Evolutionary conservation across 2,113 vertebrate species (phyloP).

Genomic region (Phyllostomus hastatus): DNA sequence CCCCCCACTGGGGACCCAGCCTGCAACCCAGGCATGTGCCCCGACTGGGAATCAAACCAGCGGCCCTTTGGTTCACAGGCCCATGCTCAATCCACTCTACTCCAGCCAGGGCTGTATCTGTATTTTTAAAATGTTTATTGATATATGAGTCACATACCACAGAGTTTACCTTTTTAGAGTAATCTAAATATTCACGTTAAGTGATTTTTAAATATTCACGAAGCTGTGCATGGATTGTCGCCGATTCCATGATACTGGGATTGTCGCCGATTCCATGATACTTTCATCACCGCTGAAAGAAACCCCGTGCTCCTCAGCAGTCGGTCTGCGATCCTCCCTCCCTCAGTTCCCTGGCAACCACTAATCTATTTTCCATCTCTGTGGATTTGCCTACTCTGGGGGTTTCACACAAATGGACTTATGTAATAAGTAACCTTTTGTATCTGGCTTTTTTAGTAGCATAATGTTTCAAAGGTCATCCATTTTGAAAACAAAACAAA

Average conservation of each 20-base stretch:
- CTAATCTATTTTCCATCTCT: neutral
- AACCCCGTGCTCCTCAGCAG: neutral
- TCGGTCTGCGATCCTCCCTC: fast-evolving
- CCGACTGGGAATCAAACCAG: too few species aligned
- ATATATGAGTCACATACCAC: neutral
- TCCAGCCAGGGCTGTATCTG: neutral
- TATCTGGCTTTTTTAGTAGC: neutral
- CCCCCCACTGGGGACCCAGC: too few species aligned
- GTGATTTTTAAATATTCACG: neutral
- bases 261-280: neutral
- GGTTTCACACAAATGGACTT: neutral
- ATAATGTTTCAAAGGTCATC: neutral
- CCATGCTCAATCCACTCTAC: too few species aligned
- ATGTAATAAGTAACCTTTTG: neutral
- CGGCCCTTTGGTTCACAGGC: too few species aligned
- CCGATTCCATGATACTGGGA: neutral
- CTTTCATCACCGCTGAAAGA: neutral
- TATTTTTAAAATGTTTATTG: neutral
- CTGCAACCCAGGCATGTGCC: too few species aligned
- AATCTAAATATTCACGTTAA: neutral
- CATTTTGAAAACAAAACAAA: neutral
- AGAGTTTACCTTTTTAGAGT: neutral
- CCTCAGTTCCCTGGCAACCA: neutral
- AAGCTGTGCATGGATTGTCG: neutral
- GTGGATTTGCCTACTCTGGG: neutral